Evolutionary conservation across 2,888 invertebrate species (phyloP), one percentile per base, ranked within the genome.

Genomic region (Rutpela maculata): DNA sequence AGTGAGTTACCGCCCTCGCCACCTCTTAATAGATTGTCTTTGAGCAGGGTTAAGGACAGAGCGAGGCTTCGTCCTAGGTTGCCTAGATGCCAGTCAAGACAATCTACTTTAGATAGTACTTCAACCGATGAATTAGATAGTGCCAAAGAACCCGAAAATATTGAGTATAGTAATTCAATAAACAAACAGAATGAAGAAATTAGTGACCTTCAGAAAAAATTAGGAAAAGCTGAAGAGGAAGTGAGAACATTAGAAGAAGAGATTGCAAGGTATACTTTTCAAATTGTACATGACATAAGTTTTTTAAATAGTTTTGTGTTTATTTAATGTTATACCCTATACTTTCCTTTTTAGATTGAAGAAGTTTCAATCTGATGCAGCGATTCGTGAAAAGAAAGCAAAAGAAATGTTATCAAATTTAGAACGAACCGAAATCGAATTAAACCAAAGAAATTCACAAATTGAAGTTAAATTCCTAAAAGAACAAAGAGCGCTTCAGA

Each of bases 361-460:
- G 63, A 94, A 94, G 88, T 89, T 94, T 62, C 94, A 94, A 88
- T 91, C 92, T 35, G 95, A 96, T 84, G 93, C 95, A 68, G 92
- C 93, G 68, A 90, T 93, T 79, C 92, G 94, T 80, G 95, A 96
- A 86, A 93, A 93, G 84, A 93, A 94, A 87, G 93, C 96, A 91
- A 95, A 96, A 82, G 96, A 96, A 84, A 90, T 96, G 80, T 91
- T 96, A 59, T 92, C 92, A 60, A 93, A 93, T n/a, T 90, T 96
- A 76, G 95, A 96, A 86, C 93, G 93, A 85, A 95, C 94, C 78
- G 96, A 96, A 87, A 93, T 94, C 82, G 95, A 96, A 89, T 89
- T 95, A 73, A 93, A 93, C 78, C 91, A 93, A 81, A 91, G 94
- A 86, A 93, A 95, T 38, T 93, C 93, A 86, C 95, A 95, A 88